Conservation (phyloP, 1,140 invertebrate species). For the Goniozus legneri region DNA sequence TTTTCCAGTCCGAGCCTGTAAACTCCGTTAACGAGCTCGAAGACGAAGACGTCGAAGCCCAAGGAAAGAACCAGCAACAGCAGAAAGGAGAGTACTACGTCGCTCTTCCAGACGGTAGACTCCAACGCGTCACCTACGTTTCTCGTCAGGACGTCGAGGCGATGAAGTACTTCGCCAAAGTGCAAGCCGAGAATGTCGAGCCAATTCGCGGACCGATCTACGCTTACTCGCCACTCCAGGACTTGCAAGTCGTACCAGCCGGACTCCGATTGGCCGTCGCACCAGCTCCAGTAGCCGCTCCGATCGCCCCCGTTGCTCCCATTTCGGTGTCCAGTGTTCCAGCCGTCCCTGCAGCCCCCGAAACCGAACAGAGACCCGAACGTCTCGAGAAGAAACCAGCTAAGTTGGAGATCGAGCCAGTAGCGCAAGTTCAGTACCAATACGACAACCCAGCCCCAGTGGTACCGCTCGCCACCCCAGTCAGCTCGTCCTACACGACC, state of each 20-base stretch:
- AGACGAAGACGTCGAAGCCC: slow-evolving; percentile 34
- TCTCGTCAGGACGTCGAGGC: slow-evolving; percentile 53
- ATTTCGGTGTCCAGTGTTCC: neutral
- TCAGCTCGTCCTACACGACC: slow-evolving; percentile 31
- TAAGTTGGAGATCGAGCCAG: slow-evolving; percentile 35
- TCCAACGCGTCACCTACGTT: slow-evolving; percentile 55
- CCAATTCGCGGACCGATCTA: slow-evolving; percentile 56
- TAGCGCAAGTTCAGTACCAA: slow-evolving; percentile 40
- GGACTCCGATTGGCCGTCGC: slow-evolving; percentile 24
- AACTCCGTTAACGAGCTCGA: slow-evolving; percentile 45
- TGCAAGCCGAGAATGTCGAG: slow-evolving; percentile 56
- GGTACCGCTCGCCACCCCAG: slow-evolving; percentile 22
- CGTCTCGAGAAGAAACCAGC: slow-evolving; percentile 13
- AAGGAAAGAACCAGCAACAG: slow-evolving; percentile 26
- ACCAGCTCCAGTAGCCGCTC: no score
- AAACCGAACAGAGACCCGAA: neutral
- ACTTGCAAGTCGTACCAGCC: slow-evolving; percentile 34
- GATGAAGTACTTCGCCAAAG: slow-evolving; percentile 57
- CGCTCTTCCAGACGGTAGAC: slow-evolving; percentile 53
- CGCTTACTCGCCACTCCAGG: slow-evolving; percentile 52
- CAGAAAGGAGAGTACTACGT: slow-evolving; percentile 55
- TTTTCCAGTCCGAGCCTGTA: slow-evolving; percentile 36
- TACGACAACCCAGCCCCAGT: slow-evolving; percentile 32
- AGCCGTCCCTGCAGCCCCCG: neutral
- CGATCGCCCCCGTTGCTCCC: no score